Conservation (phyloP, 2,113 vertebrate species). For the Formicarius rufipectus region DNA sequence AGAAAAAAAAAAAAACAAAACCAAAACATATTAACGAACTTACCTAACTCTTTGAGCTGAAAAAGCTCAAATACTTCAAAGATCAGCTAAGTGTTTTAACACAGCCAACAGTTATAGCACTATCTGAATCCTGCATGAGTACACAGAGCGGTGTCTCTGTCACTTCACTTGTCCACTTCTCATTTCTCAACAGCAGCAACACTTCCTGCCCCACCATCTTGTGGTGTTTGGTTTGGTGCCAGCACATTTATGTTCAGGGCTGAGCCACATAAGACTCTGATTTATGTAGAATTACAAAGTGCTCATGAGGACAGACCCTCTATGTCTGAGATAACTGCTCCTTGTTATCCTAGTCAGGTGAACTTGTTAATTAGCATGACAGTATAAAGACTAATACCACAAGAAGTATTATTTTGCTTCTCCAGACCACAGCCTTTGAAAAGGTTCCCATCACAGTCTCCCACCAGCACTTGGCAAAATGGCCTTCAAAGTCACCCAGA, state of each 20-base stretch:
- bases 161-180: not conserved
- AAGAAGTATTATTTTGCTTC: not conserved
- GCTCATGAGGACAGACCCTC: not conserved
- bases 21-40: not conserved
- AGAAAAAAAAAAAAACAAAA: not conserved
- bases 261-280: not conserved
- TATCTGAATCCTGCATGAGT: not conserved
- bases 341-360: not conserved
- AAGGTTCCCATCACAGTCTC: not conserved
- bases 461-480: not conserved
- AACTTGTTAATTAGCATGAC: not conserved
- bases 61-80: not conserved
- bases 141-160: not conserved
- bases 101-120: not conserved
- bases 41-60: not conserved
- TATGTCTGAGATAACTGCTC: rapidly evolving
- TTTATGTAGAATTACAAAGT: not conserved
- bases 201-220: not conserved
- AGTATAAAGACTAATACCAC: not conserved
- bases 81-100: not conserved
- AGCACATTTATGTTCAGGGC: not conserved
- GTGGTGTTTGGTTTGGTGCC: not conserved
- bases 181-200: not conserved
- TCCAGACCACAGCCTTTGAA: not conserved
- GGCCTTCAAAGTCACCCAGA: not conserved